Evolutionary conservation across 2,888 invertebrate genomes (phyloP).

Genomic region (Limnephilus auricula): DNA sequence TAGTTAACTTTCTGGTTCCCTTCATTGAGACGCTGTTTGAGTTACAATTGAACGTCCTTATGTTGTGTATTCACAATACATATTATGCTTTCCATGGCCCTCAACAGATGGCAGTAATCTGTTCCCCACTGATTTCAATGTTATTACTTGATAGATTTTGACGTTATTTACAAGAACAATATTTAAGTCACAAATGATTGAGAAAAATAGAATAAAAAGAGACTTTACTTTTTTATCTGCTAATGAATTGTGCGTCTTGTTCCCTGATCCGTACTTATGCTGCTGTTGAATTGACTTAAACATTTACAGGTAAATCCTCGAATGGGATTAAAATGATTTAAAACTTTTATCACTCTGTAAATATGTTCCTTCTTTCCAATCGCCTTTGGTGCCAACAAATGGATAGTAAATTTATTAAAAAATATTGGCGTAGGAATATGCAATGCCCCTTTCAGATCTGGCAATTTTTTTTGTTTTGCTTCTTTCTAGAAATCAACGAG

Average conservation of each 20-base stretch:
- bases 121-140: not conserved
- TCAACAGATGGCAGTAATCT: not conserved
- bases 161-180: not conserved
- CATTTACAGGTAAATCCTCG: not conserved
- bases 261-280: constrained; percentile 17
- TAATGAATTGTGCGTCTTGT: not conserved
- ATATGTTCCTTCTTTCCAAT: not conserved
- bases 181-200: not conserved
- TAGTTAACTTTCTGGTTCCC: not conserved
- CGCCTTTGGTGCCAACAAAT: not conserved
- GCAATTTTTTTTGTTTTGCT: not conserved
- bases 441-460: not conserved
- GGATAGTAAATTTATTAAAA: not conserved
- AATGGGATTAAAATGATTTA: not conserved
- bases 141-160: not conserved
- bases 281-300: not conserved
- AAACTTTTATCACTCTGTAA: not conserved
- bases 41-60: not conserved
- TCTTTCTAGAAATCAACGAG: not conserved
- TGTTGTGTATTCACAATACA: not conserved
- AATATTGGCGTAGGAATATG: not conserved
- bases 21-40: not conserved
- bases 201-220: not conserved
- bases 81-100: not conserved
- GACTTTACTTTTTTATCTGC: not conserved